Evolutionary conservation across 2,113 vertebrate species (phyloP).

Genomic region (Eolophus roseicapilla): DNA sequence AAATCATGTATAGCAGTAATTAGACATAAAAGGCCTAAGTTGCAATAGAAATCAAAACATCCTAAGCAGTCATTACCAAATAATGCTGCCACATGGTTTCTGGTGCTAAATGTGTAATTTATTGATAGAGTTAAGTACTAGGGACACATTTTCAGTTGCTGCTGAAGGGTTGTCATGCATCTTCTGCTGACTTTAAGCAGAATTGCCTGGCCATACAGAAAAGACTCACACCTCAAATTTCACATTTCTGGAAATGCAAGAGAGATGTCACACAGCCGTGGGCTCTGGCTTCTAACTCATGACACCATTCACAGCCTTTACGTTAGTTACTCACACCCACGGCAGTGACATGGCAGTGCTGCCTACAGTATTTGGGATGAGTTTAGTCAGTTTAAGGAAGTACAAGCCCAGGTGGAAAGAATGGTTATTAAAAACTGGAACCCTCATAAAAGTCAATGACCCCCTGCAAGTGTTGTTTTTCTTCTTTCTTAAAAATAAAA

Average conservation of each 20-base stretch:
- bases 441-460: neutral
- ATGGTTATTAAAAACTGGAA: neutral
- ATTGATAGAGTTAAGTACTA: neutral
- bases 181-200: neutral
- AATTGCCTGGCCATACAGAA: neutral
- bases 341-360: neutral
- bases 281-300: neutral
- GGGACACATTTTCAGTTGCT: neutral
- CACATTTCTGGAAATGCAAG: neutral
- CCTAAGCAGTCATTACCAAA: slow-evolving; percentile 39
- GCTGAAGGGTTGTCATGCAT: neutral
- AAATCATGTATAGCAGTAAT: slow-evolving; percentile 15
- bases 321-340: neutral
- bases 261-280: neutral
- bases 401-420: neutral
- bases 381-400: neutral
- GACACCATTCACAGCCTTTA: neutral
- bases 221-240: neutral
- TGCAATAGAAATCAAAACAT: slow-evolving; percentile 24
- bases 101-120: slow-evolving; percentile 5
- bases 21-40: slow-evolving; percentile 14
- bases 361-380: neutral
- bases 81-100: slow-evolving; percentile 16
- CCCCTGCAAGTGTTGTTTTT: neutral
- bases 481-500: neutral